A percentile compares a stretch with the other conserved stretches of the same genome.
Conservation (phyloP, 1,140 invertebrate species). For the Rhizoglyphus robini region DNA sequence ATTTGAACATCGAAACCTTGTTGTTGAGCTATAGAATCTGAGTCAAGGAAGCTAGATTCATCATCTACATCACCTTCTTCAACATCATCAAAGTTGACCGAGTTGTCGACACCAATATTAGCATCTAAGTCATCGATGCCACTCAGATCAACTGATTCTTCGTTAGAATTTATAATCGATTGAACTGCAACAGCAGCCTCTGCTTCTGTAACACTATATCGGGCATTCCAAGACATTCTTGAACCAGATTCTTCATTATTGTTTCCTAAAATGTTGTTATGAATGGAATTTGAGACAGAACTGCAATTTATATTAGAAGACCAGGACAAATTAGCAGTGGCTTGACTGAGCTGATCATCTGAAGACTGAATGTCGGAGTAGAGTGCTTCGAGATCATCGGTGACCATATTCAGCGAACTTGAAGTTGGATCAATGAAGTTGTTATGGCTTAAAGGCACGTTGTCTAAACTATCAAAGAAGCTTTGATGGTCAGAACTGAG, state of each 20-base stretch:
- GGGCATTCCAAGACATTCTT: conserved; percentile 4
- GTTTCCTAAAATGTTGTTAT: no score
- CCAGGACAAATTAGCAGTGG: not conserved
- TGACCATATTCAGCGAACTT: no score
- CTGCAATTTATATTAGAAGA: no score
- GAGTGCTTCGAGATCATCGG: conserved; percentile 14
- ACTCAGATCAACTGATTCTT: conserved; percentile 21
- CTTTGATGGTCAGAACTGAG: conserved; percentile 6
- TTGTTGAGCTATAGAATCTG: not conserved
- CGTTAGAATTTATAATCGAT: conserved; percentile 20
- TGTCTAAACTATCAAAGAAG: not conserved
- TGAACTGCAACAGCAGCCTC: conserved; percentile 23
- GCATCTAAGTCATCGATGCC: conserved; percentile 24
- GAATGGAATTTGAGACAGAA: no score
- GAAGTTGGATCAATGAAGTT: not conserved
- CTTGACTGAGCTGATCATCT: no score
- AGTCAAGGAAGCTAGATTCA: not conserved
- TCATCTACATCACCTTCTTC: conserved; percentile 17
- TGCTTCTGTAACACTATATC: conserved; percentile 14
- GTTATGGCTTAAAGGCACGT: conserved; percentile 5
- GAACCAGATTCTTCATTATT: conserved; percentile 5
- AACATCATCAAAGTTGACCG: conserved; percentile 20
- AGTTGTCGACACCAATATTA: conserved; percentile 5
- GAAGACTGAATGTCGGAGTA: conserved; percentile 18
- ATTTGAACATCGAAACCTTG: conserved; percentile 39